Base-by-base conservation (phyloP, 2,888 invertebrate species). In the Macrophya annulata region DNA sequence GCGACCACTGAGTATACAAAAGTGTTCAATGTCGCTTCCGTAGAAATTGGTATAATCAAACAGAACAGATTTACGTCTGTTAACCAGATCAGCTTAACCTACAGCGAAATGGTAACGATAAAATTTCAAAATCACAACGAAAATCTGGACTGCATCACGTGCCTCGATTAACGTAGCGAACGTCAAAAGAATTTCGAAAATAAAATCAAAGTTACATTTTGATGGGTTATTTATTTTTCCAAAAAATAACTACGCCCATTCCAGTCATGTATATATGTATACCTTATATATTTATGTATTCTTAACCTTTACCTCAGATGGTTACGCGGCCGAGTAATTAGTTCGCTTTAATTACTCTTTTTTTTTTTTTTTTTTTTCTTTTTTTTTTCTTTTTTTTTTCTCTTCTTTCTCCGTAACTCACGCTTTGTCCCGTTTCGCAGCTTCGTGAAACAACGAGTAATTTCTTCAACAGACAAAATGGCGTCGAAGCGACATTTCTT, bases 331-430 rank as follows among this genome's bases (percentile, higher is more conserved):
- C 62, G 81, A 62, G 81, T 81, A 81, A 81, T 81, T 81, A 81
- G 43, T 81, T 81, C 81, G 37, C 43, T 81, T 62, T 81, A 81
- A 81, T 81, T 81, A 81, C 43, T n/a, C 77, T 77, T 37, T 55
- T 62, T 81, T 79, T 37, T 45, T 10, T 9, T 37, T 17, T 37
- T 4, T 31, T 9, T 10, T 9, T 37, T 17, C 12, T 4, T 31
- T 9, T 71, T 37, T 40, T 17, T 68, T 15, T 4, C 2, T 62
- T 62, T 68, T 17, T 68, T 25, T 9, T 37, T 25, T 31, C 31
- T 37, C 37, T 17, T 31, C 31, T 68, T 51, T 76, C 51, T 76
- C 76, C 45, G 45, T 74, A 74, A 77, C 77, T 77, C 55, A 55
- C 77, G 77, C 77, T 77, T 51, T 48, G 55, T 74, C 45, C 45